Evolutionary conservation across 2,888 invertebrate species (phyloP), one percentile per base, ranked within the genome.

Genomic region (Hartigia nigra): DNA sequence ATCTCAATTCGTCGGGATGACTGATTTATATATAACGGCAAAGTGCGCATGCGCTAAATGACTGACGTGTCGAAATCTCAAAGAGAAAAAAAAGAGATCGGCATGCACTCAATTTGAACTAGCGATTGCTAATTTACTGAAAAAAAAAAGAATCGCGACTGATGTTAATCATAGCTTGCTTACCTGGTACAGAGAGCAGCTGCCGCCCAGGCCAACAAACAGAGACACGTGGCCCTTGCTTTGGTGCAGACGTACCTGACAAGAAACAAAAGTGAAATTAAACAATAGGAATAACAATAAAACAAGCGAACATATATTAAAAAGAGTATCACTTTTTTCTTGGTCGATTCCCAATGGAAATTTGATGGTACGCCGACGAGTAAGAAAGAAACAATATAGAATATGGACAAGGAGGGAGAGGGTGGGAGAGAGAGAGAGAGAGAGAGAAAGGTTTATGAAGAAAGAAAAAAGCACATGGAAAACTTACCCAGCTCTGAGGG

Each of bases 121-220:
- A 23, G 55, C 55, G 55, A 55, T 55, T 55, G 55, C 14, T 55
- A 55, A 23, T 23, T 55, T 55, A 39, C 1, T 39, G 23, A 55
- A 12, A 37, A 39, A 12, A 39, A 39, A 4, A 1, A 14, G 55
- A 1, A 23, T 55, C 55, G 9, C 55, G 23, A 9, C 23, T 9
- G 2, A 23, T 55, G 9, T 55, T 23, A 55, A 2, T 55, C 23
- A 2, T 55, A 23, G 1, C 2, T 55, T 55, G 23, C 92, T 93
- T 94, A 97, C 97, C 97, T 97, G 85, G 97, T 97, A 88, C 97
- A 96, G 74, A 97, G 92, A 5, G 96, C 96, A 1, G 97, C 97
- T 80, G 96, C 94, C 88, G 95, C 94, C 97, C 97, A 97, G 39
- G 97, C 97, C 79, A 96, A 91, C 0, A 96, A 93, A 89, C 97